phyloP scores from a whole-genome alignment of 2,888 invertebrate genomes.

The Tachina grossa region DNA sequence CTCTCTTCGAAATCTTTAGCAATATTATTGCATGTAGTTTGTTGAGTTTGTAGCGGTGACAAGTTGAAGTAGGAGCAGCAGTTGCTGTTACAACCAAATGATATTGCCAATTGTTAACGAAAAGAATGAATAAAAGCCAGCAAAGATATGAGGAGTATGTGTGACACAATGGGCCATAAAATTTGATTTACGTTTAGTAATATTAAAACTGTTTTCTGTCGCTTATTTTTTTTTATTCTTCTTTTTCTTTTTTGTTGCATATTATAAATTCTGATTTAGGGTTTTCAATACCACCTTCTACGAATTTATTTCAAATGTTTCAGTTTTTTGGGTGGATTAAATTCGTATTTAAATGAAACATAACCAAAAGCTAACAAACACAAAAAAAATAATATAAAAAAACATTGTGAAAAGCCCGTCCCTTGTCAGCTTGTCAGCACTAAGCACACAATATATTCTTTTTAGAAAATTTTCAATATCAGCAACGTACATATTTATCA shows the following conservation, averaged over 20 bases:
- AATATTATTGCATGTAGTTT: conserved; percentile 46
- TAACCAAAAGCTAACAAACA: not conserved
- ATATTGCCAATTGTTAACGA: conserved; percentile 60
- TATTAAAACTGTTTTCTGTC: conserved; percentile 75
- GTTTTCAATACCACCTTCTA: conserved; percentile 44
- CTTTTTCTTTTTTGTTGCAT: conserved; percentile 49
- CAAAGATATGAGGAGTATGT: conserved; percentile 41
- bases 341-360: conserved; percentile 16
- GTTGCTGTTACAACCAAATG: conserved; percentile 44
- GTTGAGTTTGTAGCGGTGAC: conserved; percentile 50
- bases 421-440: conserved; percentile 50
- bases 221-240: conserved; percentile 59
- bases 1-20: conserved; percentile 33
- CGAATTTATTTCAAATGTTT: conserved; percentile 42
- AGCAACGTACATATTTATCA: conserved; percentile 54
- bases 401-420: conserved; percentile 33
- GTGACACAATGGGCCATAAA: conserved; percentile 76
- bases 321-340: conserved; percentile 26
- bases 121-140: conserved; percentile 5
- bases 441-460: conserved; percentile 15
- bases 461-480: conserved; percentile 40
- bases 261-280: conserved; percentile 72
- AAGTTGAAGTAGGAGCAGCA: conserved; percentile 22
- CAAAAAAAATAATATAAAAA: not conserved
- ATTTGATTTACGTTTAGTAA: conserved; percentile 81